These are phyloP conservation scores for Tinamus major DNA, from an alignment of 2,797 vertebrate species.

Conservation along the genomic window DNA sequence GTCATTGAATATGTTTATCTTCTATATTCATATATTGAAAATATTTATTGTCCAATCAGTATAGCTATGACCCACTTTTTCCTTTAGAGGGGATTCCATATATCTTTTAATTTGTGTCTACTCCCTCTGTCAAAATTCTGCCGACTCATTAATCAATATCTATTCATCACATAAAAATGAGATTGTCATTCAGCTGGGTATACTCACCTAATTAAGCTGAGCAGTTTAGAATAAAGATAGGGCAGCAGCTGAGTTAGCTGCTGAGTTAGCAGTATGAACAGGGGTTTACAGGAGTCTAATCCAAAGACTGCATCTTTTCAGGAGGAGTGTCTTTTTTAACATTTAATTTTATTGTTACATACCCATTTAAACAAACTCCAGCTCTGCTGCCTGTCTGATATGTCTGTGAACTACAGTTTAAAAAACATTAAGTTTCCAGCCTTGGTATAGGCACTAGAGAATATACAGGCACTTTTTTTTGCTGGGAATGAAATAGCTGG, in stretches of 20 bases:
- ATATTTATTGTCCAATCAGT: neutral
- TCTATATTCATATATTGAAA: neutral
- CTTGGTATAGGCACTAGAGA: neutral
- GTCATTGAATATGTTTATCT: neutral
- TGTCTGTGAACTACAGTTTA: neutral
- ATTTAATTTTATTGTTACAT: neutral
- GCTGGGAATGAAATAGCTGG: neutral
- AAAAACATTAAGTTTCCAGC: neutral
- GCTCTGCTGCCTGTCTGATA: neutral
- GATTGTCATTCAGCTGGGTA: neutral
- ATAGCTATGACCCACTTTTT: neutral
- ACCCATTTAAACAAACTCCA: neutral
- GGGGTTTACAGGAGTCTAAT: fast-evolving
- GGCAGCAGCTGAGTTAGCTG: neutral
- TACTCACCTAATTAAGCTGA: neutral
- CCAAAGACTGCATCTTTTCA: neutral
- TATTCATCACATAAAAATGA: neutral
- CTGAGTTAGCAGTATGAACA: neutral
- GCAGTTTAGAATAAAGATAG: neutral
- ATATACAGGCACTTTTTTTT: neutral
- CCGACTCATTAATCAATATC: neutral
- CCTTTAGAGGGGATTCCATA: neutral
- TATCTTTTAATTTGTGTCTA: neutral
- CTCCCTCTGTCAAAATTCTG: neutral
- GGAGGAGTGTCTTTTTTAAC: neutral